These are phyloP conservation scores for Paramisgurnus dabryanus DNA, from an alignment of 2,113 vertebrate species.

Conservation along the genomic window DNA sequence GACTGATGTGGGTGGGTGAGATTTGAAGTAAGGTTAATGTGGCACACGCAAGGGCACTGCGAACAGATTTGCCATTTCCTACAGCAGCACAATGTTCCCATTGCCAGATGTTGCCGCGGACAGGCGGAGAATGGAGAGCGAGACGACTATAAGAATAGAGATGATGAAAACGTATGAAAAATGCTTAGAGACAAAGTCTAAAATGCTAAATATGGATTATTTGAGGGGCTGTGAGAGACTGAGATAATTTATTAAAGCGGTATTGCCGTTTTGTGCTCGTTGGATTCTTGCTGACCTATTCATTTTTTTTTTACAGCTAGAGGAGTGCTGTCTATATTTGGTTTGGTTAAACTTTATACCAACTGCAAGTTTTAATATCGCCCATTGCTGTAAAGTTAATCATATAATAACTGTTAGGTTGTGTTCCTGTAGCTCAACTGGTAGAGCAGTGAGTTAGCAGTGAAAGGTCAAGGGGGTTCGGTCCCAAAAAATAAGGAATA, in stretches of 20 bases:
- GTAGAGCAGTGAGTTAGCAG: too few species aligned
- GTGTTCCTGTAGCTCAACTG: too few species aligned
- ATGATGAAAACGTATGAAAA: not conserved
- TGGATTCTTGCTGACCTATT: too few species aligned
- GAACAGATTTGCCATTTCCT: slow-evolving; percentile 38
- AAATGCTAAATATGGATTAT: slow-evolving; percentile 39
- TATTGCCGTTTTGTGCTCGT: not conserved
- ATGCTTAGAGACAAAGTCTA: slow-evolving; percentile 8
- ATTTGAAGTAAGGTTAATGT: slow-evolving; percentile 38
- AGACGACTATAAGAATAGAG: slow-evolving; percentile 25
- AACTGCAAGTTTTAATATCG: too few species aligned
- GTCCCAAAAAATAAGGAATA: too few species aligned
- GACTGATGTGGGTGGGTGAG: slow-evolving; percentile 25
- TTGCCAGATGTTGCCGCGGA: slow-evolving; percentile 25
- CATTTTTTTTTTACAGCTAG: too few species aligned
- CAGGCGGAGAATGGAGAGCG: not conserved
- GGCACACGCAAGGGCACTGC: slow-evolving; percentile 6
- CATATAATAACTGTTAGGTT: too few species aligned
- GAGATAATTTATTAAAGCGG: slow-evolving; percentile 34
- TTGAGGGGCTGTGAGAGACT: slow-evolving; percentile 10
- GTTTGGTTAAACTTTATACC: too few species aligned
- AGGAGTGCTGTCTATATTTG: too few species aligned
- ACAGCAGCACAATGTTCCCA: slow-evolving; percentile 23
- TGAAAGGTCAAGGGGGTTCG: too few species aligned
- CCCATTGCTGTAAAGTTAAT: too few species aligned